Conservation (phyloP, 53 echinoderm and acorn worm species). For the Echinometra lucunter region DNA sequence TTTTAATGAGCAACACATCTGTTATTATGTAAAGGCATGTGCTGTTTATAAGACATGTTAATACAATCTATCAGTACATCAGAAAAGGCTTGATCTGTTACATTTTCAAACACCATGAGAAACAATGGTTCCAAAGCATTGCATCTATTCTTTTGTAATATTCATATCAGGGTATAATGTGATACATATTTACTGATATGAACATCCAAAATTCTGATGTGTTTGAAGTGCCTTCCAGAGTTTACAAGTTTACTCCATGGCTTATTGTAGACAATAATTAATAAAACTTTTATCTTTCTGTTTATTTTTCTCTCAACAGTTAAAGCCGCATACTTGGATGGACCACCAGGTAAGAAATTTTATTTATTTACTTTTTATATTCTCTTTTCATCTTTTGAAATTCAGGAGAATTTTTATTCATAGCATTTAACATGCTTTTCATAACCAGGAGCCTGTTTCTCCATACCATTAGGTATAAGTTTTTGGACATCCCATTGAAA, state of each 20-base stretch:
- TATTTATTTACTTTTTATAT: not conserved
- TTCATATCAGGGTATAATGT: no score
- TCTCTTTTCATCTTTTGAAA: not conserved
- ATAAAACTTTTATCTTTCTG: not conserved
- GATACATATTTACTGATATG: not conserved
- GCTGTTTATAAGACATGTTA: no score
- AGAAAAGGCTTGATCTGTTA: no score
- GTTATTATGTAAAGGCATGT: no score
- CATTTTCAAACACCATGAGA: no score
- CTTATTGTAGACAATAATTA: not conserved
- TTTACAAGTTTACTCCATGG: not conserved
- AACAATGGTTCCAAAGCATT: no score
- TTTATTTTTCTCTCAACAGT: slow-evolving; percentile 75
- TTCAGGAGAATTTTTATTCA: not conserved
- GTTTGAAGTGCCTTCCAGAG: not conserved
- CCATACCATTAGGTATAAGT: no score
- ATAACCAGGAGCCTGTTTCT: no score
- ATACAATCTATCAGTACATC: no score
- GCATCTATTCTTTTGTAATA: no score
- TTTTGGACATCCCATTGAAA: no score
- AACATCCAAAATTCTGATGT: not conserved
- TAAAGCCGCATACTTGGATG: slow-evolving; percentile 82
- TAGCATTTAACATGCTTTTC: not conserved
- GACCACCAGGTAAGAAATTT: slow-evolving; percentile 80
- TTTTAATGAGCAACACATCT: no score